Conservation (phyloP, 1,140 invertebrate species). For the Hirudo medicinalis region DNA sequence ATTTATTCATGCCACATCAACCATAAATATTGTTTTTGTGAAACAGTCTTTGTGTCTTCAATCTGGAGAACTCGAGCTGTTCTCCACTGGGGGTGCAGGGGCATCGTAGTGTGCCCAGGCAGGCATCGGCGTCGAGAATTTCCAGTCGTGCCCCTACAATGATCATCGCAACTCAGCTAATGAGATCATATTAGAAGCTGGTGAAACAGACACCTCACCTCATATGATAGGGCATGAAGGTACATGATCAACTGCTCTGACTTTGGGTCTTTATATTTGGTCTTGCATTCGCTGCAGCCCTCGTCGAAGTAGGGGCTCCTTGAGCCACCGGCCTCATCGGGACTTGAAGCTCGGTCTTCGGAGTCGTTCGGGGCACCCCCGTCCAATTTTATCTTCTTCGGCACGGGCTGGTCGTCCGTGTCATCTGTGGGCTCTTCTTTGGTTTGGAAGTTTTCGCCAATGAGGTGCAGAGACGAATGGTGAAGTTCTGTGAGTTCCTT, state of each 20-base stretch:
- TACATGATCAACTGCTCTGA: conserved; percentile 84
- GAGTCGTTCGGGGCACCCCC: background rate
- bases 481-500: background rate
- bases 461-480: background rate
- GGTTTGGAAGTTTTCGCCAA: background rate
- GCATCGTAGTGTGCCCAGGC: conserved; percentile 14
- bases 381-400: background rate
- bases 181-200: too few species aligned
- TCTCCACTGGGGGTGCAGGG: too few species aligned
- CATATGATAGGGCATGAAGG: conserved; percentile 73
- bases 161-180: too few species aligned
- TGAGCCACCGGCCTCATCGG: background rate
- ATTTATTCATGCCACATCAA: too few species aligned
- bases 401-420: background rate
- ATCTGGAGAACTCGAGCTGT: background rate
- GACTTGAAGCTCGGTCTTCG: background rate
- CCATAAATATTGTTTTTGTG: too few species aligned
- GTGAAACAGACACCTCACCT: too few species aligned
- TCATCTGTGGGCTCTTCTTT: background rate
- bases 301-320: conserved; percentile 48
- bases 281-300: conserved; percentile 81
- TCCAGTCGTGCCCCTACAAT: background rate
- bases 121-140: background rate
- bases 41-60: background rate
- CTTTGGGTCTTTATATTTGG: conserved; percentile 74